phyloP scores from a whole-genome alignment of 2,113 vertebrate genomes.

The Austrofundulus limnaeus region DNA sequence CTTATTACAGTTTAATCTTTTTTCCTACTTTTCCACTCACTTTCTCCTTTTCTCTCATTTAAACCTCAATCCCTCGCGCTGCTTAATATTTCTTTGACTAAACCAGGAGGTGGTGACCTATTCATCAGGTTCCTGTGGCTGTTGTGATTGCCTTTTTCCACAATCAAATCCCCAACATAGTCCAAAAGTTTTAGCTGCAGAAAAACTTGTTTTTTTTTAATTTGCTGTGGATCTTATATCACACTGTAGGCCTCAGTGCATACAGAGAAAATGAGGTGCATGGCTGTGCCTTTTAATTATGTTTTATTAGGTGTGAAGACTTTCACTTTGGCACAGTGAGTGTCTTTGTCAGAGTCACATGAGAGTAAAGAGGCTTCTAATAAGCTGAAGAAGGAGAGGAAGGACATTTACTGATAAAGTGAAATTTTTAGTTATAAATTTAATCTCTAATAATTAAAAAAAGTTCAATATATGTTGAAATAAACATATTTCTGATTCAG shows the following conservation, averaged over 20 bases:
- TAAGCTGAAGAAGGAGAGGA: not conserved
- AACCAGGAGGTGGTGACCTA: conserved; percentile 57
- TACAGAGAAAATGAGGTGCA: conserved; percentile 28
- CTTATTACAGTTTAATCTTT: conserved; percentile 14
- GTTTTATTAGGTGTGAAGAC: conserved; percentile 45
- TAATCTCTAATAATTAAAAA: not conserved
- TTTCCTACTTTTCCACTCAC: conserved; percentile 27
- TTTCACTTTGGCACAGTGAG: conserved; percentile 34
- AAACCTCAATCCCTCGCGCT: conserved; percentile 51
- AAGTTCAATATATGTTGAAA: not conserved
- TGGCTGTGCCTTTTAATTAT: conserved; percentile 45
- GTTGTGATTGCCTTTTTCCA: conserved; percentile 66
- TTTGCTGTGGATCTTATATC: conserved; percentile 27
- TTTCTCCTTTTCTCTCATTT: conserved; percentile 23
- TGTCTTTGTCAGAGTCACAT: conserved; percentile 31
- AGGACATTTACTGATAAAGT: not conserved
- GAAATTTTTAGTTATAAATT: not conserved
- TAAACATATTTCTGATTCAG: not conserved
- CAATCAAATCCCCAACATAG: conserved; percentile 58
- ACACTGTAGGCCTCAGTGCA: conserved; percentile 16
- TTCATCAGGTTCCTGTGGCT: conserved; percentile 63
- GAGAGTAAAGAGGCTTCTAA: conserved; percentile 4
- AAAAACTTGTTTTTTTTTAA: conserved; percentile 39
- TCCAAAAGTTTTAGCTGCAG: conserved; percentile 41
- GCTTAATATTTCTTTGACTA: conserved; percentile 58